Evolutionary conservation across 2,888 invertebrate species (phyloP), one percentile per base, ranked within the genome.

Genomic region (Sericinus montela): DNA sequence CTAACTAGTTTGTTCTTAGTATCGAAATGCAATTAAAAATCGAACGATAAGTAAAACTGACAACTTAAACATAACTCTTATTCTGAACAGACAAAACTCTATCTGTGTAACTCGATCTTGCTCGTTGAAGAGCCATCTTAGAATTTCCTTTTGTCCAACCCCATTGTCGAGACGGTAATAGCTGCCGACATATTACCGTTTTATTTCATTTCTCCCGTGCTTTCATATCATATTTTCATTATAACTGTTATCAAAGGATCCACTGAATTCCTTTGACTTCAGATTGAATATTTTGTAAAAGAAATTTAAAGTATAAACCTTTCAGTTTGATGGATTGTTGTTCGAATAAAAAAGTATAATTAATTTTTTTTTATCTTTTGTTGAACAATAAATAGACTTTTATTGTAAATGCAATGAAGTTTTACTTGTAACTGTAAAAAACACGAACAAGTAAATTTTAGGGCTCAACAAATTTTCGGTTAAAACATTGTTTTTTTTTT

Each of bases 151-250:
- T 85, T 83, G 81, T 81, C 71, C 65, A 66, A 56, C 72, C 70
- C 80, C 59, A 80, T 83, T 86, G 81, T 83, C 57, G 70, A 67
- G 69, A 63, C 58, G 54, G 73, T 78, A 71, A 78, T 75, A 68
- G 73, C 75, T 72, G 64, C 65, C 63, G 68, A 79, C 77, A 74
- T 83, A 82, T 78, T 80, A 77, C 72, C 77, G 69, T 84, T 79
- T 84, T 79, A 81, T 84, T 80, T 81, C 77, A 69, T 80, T 76
- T 79, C 75, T 69, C 60, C 59, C 62, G 60, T 64, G 64, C 62
- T 62, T 73, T 73, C 76, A 73, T 75, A 69, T 78, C 74, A 80
- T 32, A 44, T 75, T 81, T 72, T 60, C 77, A 75, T 80, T 67
- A 76, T 68, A 65, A 72, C 69, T 72, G 67, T 25, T 30, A n/a